phyloP scores from a whole-genome alignment of 2,797 vertebrate species.

The Cynopterus sphinx region DNA sequence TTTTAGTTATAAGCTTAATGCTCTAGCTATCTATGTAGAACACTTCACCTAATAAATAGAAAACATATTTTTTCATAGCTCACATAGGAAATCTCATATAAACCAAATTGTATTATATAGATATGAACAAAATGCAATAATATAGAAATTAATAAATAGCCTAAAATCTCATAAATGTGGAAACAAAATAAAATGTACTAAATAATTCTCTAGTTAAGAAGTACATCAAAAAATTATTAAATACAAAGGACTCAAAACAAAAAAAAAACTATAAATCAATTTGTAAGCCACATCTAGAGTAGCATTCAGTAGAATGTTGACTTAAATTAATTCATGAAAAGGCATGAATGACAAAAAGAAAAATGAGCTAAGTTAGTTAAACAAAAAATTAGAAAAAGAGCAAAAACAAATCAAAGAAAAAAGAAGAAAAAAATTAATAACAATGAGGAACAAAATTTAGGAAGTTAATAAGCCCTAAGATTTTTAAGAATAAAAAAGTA shows the following conservation, averaged over 20 bases:
- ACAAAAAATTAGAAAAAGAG: background rate
- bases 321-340: background rate
- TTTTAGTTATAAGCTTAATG: background rate
- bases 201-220: background rate
- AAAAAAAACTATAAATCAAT: background rate
- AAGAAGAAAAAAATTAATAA: background rate
- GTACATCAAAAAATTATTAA: background rate
- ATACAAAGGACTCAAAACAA: background rate
- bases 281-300: background rate
- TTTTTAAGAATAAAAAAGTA: background rate
- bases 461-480: background rate
- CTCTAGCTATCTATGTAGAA: background rate
- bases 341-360: background rate
- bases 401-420: background rate
- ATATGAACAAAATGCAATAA: background rate
- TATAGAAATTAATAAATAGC: background rate
- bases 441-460: background rate
- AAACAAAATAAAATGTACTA: background rate
- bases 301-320: background rate
- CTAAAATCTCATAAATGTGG: background rate
- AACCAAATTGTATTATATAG: background rate
- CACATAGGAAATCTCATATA: background rate
- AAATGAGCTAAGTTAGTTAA: background rate
- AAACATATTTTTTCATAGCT: slow-evolving; percentile 1
- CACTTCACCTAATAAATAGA: background rate